A percentile compares a stretch with the other conserved stretches of the same genome.
These are phyloP conservation scores for Halocaridina rubra DNA, from an alignment of 2,888 invertebrate genomes.

Conservation along the genomic window DNA sequence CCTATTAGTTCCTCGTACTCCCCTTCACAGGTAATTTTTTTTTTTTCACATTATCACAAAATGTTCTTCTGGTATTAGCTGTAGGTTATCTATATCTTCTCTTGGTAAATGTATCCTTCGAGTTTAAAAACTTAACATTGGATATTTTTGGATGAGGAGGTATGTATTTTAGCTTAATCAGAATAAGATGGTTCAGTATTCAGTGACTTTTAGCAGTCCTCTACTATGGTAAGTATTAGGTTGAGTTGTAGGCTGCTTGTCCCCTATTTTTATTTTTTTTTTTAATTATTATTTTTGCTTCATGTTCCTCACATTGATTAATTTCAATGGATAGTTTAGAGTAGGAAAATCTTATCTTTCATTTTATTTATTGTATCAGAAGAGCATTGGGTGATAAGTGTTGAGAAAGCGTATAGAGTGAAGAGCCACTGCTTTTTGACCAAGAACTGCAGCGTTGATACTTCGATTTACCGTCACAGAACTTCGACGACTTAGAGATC, in stretches of 20 bases:
- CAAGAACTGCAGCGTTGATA: conserved; percentile 27
- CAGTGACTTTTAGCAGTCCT: not conserved
- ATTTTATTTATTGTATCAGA: conserved; percentile 53
- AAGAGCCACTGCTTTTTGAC: conserved; percentile 36
- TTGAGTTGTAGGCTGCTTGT: not conserved
- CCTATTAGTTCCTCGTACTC: not conserved
- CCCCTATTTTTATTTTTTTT: not conserved
- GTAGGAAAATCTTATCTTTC: conserved; percentile 48
- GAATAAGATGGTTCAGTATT: not conserved
- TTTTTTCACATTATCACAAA: conserved; percentile 43
- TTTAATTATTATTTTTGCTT: not conserved
- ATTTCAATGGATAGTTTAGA: conserved; percentile 38
- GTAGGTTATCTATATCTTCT: conserved; percentile 17
- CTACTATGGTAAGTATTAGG: not conserved
- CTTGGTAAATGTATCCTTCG: too few relatives aligned
- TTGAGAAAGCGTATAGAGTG: conserved; percentile 46
- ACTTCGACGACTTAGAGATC: conserved; percentile 43
- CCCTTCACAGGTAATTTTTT: conserved; percentile 23
- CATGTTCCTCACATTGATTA: not conserved
- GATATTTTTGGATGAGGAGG: not conserved
- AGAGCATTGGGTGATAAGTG: conserved; percentile 60
- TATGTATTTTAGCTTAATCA: not conserved
- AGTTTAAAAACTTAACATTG: not conserved
- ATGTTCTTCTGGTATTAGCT: conserved; percentile 46
- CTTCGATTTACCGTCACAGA: conserved; percentile 25